Evolutionary conservation across 2,113 vertebrate species (phyloP).

Genomic region (Geococcyx californianus): DNA sequence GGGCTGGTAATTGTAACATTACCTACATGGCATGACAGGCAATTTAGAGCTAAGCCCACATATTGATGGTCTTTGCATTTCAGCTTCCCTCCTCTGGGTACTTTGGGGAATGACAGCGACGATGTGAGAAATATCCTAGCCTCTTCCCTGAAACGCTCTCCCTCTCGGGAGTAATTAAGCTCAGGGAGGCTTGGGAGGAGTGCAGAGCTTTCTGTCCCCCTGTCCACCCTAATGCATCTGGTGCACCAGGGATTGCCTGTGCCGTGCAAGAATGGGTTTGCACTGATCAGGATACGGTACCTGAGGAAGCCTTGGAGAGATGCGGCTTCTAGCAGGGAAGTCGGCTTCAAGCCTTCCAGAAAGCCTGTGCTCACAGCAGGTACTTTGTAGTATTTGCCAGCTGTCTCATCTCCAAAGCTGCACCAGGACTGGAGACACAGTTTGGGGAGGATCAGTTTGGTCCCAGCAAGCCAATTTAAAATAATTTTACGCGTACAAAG

Average conservation of each 20-base stretch:
- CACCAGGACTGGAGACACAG: neutral
- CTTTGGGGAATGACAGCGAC: neutral
- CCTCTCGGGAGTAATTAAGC: neutral
- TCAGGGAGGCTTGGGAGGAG: neutral
- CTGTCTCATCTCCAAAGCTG: neutral
- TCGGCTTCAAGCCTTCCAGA: neutral
- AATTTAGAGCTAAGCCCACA: neutral
- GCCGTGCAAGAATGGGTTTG: neutral
- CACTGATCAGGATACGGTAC: accelerated
- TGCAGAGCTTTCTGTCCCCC: neutral
- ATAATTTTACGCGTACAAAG: conserved; percentile 1
- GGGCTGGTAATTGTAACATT: neutral
- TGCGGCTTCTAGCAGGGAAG: neutral
- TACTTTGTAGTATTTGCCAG: neutral
- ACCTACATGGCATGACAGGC: neutral
- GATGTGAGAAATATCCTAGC: neutral
- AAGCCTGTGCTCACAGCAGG: neutral
- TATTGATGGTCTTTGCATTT: neutral
- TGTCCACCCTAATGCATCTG: accelerated
- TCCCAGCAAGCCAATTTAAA: conserved; percentile 19
- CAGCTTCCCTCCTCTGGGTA: neutral
- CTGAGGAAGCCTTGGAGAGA: neutral
- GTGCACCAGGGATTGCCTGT: accelerated
- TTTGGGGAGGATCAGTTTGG: neutral
- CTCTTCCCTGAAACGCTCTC: neutral